Evolutionary conservation across 30 jellyfish, hydroid and myxozoan genomes (phyloP), one percentile per base, ranked within the genome.

Genomic region (Pseudorhiza aurosa): DNA sequence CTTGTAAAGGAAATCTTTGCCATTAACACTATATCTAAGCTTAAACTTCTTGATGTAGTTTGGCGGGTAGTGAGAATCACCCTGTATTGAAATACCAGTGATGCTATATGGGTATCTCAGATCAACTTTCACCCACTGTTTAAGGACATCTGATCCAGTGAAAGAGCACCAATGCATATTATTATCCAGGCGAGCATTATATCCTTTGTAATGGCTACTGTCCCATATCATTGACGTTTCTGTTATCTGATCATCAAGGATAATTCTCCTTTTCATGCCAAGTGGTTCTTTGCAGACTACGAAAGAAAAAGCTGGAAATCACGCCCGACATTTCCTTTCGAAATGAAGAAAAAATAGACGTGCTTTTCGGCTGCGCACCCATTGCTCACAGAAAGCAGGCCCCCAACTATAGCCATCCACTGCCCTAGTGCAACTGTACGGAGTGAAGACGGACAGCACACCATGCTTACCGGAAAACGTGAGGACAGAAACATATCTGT

Each of bases 41-140:
- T 64, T 65, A 84, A 80, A 80, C 51, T 80, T 65, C 28, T 37
- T 80, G 0, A 80, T 53, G 42, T 36, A 80, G 29, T 80, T 80
- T 64, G 77, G 78, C 5, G 72, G 22, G 21, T 32, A 30, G 14
- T 31, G 15, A 8, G 91, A 77, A 36, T 80, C 91, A 36, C 95
- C 95, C 31, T 84, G 88, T 9, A 73, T 84, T 29, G 83, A 55
- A 60, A 84, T 73, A 33, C 95, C 95, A 18, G 88, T 46, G 8
- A 84, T 60, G 33, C 85, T 72, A 67, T 62, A 30, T 11, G 85
- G 83, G 22, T 73, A 64, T 28, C 46, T 65, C 32, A 84, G 42
- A 28, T 84, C 95, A 2, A 84, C 83, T 29, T 39, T 84, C 40
- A 84, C 85, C 85, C 84, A 71, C 51, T 84, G 83, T 17, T 67